Percentiles rank a stretch among this genome's conserved stretches.
These are phyloP conservation scores for Rosalia funebris DNA, from an alignment of 2,888 invertebrate genomes.

Conservation along the genomic window DNA sequence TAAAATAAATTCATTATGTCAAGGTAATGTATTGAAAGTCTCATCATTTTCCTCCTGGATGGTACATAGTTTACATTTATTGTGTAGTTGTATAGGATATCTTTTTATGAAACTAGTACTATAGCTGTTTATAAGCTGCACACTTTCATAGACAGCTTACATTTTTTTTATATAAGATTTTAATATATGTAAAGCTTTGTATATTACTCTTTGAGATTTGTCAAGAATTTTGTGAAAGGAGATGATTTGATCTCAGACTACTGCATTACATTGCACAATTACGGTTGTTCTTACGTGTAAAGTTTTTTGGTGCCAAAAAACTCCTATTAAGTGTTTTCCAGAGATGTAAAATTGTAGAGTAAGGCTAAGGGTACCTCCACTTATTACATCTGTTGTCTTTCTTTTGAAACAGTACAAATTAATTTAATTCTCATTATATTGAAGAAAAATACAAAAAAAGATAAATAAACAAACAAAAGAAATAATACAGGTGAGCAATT, in stretches of 20 bases:
- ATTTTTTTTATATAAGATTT: too few relatives aligned
- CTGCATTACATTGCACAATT: conserved; percentile 56
- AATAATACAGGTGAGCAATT: conserved; percentile 34
- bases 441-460: background rate
- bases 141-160: too few relatives aligned
- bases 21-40: too few relatives aligned
- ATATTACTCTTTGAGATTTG: conserved; percentile 14
- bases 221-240: conserved; percentile 29
- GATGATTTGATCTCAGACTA: conserved; percentile 54
- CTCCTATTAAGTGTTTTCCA: conserved; percentile 34
- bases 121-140: too few relatives aligned
- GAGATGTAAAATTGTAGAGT: conserved; percentile 11
- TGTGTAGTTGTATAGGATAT: too few relatives aligned
- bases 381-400: conserved; percentile 31
- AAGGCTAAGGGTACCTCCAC: conserved; percentile 17
- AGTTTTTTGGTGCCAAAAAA: conserved; percentile 47
- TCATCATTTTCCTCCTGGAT: too few relatives aligned
- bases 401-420: conserved; percentile 46
- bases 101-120: too few relatives aligned
- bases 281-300: conserved; percentile 45
- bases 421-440: conserved; percentile 31
- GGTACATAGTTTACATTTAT: too few relatives aligned
- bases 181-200: too few relatives aligned
- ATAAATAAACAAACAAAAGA: conserved; percentile 3
- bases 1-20: too few relatives aligned